A percentile compares a stretch with the other conserved stretches of the same genome.
Evolutionary conservation across 2,113 vertebrate genomes (phyloP).

Genomic region (Hyla sarda): DNA sequence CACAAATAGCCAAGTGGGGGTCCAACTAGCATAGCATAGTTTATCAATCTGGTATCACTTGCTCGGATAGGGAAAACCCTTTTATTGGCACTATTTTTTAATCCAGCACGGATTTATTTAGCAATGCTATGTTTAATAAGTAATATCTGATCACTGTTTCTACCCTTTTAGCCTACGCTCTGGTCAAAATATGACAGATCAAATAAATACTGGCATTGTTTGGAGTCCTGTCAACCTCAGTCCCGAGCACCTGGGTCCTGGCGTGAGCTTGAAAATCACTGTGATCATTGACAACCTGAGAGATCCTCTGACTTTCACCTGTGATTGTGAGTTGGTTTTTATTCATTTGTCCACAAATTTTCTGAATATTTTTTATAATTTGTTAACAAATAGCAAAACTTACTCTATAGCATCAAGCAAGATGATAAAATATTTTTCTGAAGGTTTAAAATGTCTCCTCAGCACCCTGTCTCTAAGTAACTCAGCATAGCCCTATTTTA

Average conservation of each 20-base stretch:
- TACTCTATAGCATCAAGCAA: background rate
- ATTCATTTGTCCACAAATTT: background rate
- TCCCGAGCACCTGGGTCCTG: slow-evolving; percentile 83
- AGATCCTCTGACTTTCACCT: slow-evolving; percentile 93
- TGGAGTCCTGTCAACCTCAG: slow-evolving; percentile 84
- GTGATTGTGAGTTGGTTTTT: slow-evolving; percentile 81
- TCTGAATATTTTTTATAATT: background rate
- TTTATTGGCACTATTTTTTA: no score
- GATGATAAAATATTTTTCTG: no score
- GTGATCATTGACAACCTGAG: slow-evolving; percentile 80
- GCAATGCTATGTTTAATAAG: background rate
- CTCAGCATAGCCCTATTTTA: no score
- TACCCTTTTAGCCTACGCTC: slow-evolving; percentile 78
- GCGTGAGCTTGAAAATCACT: slow-evolving; percentile 87
- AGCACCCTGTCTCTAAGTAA: no score
- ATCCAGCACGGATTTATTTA: no score
- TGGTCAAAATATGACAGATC: slow-evolving; percentile 72
- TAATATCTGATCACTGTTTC: background rate
- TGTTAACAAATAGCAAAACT: background rate
- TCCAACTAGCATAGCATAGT: no score
- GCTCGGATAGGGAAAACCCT: no score
- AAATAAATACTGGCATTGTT: slow-evolving; percentile 81
- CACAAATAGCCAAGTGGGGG: no score
- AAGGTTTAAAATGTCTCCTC: no score
- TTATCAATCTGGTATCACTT: background rate